A percentile compares a stretch with the other conserved stretches of the same genome.
Conservation (phyloP, 1,140 invertebrate genomes). For the Anadara kagoshimensis region DNA sequence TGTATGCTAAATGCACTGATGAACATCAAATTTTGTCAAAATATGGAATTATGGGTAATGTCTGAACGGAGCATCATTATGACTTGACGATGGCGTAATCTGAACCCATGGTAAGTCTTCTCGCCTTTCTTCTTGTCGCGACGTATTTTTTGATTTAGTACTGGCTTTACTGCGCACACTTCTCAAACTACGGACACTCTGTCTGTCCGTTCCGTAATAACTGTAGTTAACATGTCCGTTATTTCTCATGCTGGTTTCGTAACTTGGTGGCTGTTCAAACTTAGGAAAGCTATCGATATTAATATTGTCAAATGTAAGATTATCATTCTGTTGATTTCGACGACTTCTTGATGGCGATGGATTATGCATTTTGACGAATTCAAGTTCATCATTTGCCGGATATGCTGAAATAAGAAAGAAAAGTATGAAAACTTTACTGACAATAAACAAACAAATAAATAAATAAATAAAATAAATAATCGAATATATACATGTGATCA, state of each 20-base stretch:
- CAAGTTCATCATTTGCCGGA: slow-evolving; percentile 70
- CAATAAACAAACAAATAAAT: no score
- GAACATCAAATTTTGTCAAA: neutral
- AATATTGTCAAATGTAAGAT: slow-evolving; percentile 50
- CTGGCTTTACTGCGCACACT: slow-evolving; percentile 54
- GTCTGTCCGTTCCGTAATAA: slow-evolving; percentile 59
- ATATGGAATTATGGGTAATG: slow-evolving; percentile 44
- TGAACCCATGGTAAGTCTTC: slow-evolving; percentile 70
- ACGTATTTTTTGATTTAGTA: slow-evolving; percentile 45
- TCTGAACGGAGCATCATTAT: slow-evolving; percentile 45
- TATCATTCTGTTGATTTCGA: slow-evolving; percentile 33
- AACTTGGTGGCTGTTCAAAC: slow-evolving; percentile 63
- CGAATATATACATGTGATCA: no score
- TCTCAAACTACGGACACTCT: slow-evolving; percentile 58
- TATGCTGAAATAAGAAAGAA: slow-evolving; percentile 55
- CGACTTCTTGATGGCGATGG: slow-evolving; percentile 52
- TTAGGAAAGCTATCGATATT: slow-evolving; percentile 42
- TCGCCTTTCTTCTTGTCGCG: slow-evolving; percentile 41
- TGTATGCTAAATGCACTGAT: no score
- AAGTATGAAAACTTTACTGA: neutral
- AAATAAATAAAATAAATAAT: no score
- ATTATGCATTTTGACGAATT: slow-evolving; percentile 72
- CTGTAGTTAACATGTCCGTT: slow-evolving; percentile 43
- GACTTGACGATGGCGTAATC: slow-evolving; percentile 61
- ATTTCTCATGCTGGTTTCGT: slow-evolving; percentile 65